These are phyloP conservation scores for Stenodera caucasica DNA, from an alignment of 2,888 invertebrate genomes.

Conservation along the genomic window DNA sequence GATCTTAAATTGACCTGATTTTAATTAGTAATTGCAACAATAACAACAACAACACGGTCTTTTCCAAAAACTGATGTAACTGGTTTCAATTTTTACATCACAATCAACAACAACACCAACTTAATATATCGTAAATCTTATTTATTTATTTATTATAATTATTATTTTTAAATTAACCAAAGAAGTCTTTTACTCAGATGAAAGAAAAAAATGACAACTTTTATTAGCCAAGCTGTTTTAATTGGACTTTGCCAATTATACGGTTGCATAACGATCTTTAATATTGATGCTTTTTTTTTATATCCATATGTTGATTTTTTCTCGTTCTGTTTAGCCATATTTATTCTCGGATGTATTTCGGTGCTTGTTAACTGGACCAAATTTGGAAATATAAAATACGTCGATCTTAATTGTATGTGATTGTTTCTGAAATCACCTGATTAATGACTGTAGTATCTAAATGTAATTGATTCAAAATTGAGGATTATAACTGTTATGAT, in stretches of 20 bases:
- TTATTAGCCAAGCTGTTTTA: background rate
- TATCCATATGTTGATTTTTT: background rate
- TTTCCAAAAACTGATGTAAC: conserved; percentile 21
- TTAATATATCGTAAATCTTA: background rate
- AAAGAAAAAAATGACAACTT: background rate
- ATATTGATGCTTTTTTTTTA: background rate
- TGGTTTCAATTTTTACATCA: conserved; percentile 20
- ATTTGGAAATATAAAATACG: background rate
- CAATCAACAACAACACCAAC: background rate
- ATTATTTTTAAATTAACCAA: background rate
- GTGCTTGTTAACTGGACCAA: background rate
- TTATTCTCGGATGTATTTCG: background rate
- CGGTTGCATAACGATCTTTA: background rate
- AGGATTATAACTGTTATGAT: background rate
- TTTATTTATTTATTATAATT: background rate
- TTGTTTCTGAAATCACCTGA: background rate
- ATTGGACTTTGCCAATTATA: conserved; percentile 1
- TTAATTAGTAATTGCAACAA: background rate
- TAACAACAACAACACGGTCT: conserved; percentile 9
- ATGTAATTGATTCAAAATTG: conserved; percentile 1
- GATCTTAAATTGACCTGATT: conserved; percentile 17
- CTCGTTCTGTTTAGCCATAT: background rate
- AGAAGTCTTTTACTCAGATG: background rate
- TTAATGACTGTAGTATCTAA: background rate
- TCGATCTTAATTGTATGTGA: background rate